Evolutionary conservation across 2,113 vertebrate genomes (phyloP), one percentile per base, ranked within the genome.

Genomic region (Himantopus leucocephalus): DNA sequence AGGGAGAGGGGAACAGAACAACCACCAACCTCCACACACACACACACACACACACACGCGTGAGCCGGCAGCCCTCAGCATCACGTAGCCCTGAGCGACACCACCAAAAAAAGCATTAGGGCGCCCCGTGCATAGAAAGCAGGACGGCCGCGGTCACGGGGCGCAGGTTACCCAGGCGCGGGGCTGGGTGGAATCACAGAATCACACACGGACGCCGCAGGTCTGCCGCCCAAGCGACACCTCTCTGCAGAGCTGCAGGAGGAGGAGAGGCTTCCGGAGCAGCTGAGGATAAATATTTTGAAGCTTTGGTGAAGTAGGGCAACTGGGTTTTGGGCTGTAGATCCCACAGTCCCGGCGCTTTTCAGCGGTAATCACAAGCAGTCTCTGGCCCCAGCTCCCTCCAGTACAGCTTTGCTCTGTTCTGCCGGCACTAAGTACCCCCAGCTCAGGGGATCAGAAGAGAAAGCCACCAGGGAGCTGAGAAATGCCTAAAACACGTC

Each of bases 401-500:
- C 82, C 7, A 3, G 63, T 47, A 48, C 77, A 27, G 88, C 87
- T 70, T 10, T 48, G 80, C 59, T 43, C n/a, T 53, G 19, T 19
- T 78, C 55, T 41, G 74, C 55, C 3, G 1, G 79, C 58, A 68
- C 75, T 5, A 47, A 60, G 81, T 26, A 20, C 41, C 14, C 37
- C 62, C 75, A 12, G 84, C 74, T 41, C 53, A 37, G 21, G 23
- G 23, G 68, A 64, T 48, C 59, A 4, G 62, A n/a, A 63, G 62
- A 50, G 48, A 85, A 97, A 90, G 67, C 84, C 67, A 87, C 37
- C 27, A 63, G 91, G 56, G 90, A 92, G 84, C 63, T 72, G 72
- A 92, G 85, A 66, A 64, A 80, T 48, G 64, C 75, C 85, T 71
- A 73, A 88, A 45, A 89, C 37, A 26, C 5, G 12, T 47, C 90